Base-by-base conservation (phyloP, 2,797 vertebrate species). In the Oreochromis grahami region DNA sequence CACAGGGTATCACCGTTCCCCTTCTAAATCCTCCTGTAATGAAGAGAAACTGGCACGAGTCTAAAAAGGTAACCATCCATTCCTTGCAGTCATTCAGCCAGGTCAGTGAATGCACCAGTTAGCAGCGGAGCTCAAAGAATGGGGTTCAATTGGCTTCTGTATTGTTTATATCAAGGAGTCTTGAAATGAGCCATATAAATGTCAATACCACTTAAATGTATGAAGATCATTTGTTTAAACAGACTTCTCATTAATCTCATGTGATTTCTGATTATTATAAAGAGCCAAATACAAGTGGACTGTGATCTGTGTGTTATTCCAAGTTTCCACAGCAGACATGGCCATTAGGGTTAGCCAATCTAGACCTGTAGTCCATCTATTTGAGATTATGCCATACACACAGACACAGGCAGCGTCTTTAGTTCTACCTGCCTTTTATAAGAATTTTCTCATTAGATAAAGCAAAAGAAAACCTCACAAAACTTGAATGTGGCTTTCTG, bases 1-100 rank as follows among this genome's bases (percentile, higher is more conserved):
- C 8, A 17, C 21, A n/a, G 9, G 26, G 15, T 50, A 74, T 74
- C 70, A 43, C 6, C 13, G 48, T 65, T 79, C 26, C 34, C 65
- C 17, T 17, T 81, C 38, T 78, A 78, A 85, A 83, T 76, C 72
- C 38, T 79, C 50, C 53, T 78, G 26, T 84, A 80, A 85, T 56
- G 76, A 74, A 8, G 48, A 65, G 79, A 77, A 55, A 65, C 84
- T 55, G 76, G 56, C 65, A 43, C 24, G 24, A 52, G 68, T 86
- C 24, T 63, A n/a, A 82, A 76, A 76, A 63, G 70, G 56, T 45
- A 86, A 84, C 85, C 82, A 87, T 70, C 14, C n/a, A 19, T 50
- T 78, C 26, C 38, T 76, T 82, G 63, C 77, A 77, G 78, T 84
- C 82, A 5, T 60, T 89, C 29, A 32, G 24, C 24, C 43, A 74